Conservation (phyloP, 2,113 vertebrate species). For the Falco punctatus region DNA sequence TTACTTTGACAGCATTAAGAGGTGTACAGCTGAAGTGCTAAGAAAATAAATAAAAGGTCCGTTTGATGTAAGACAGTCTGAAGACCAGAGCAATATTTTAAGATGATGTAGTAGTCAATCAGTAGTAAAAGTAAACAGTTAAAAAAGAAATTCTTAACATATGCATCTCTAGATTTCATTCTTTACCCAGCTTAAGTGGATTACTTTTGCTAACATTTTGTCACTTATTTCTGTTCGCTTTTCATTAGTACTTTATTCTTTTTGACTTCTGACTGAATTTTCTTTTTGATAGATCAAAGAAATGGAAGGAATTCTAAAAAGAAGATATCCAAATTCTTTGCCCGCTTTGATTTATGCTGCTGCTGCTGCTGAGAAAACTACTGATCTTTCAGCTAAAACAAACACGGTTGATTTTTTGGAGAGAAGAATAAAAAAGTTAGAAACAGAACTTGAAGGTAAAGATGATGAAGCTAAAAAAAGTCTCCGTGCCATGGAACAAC, state of each 20-base stretch:
- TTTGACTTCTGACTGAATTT: not conserved
- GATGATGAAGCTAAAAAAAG: slow-evolving; percentile 91
- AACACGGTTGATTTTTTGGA: slow-evolving; percentile 83
- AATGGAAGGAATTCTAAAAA: slow-evolving; percentile 89
- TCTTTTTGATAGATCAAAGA: slow-evolving; percentile 86
- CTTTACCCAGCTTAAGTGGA: not conserved
- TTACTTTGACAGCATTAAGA: not conserved
- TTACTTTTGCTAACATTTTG: not conserved
- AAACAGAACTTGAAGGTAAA: slow-evolving; percentile 88
- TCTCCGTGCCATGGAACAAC: slow-evolving; percentile 89
- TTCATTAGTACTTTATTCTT: not conserved
- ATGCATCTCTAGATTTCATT: not conserved
- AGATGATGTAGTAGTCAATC: not conserved
- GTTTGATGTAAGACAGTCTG: not conserved
- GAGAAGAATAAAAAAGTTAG: slow-evolving; percentile 86
- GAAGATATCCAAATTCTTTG: slow-evolving; percentile 89
- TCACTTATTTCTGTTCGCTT: not conserved
- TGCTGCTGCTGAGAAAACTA: slow-evolving; percentile 71
- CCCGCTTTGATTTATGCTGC: slow-evolving; percentile 91
- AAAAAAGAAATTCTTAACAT: not conserved
- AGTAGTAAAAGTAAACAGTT: not conserved
- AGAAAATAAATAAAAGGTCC: not conserved
- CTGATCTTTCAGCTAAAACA: slow-evolving; percentile 51
- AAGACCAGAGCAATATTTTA: not conserved
- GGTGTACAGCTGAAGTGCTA: not conserved